Percentiles rank a stretch among this genome's conserved stretches.
Conservation (phyloP, 2,797 vertebrate genomes). For the Uromys caudimaculatus region DNA sequence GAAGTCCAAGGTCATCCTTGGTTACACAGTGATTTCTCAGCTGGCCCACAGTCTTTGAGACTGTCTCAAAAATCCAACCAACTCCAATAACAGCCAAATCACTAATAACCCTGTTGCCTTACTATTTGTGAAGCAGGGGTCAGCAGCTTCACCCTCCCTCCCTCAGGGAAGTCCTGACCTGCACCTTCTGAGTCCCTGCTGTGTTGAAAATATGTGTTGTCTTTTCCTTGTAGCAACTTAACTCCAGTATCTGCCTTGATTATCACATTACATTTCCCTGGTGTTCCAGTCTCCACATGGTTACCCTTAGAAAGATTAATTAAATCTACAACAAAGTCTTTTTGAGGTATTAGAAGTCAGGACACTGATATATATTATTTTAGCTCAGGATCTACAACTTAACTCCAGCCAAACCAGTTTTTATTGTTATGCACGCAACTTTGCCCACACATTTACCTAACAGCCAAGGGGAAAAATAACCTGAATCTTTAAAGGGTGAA, state of each 20-base stretch:
- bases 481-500: background rate
- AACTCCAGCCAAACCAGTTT: too few species aligned
- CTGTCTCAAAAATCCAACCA: background rate
- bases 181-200: rapidly evolving
- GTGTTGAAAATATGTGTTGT: background rate
- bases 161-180: background rate
- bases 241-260: background rate
- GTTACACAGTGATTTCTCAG: background rate
- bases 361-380: background rate
- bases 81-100: background rate
- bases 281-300: background rate
- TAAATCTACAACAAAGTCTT: background rate
- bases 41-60: background rate
- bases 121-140: too few species aligned
- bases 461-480: background rate
- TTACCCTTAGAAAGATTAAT: too few species aligned
- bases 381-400: background rate
- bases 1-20: too few species aligned
- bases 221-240: background rate
- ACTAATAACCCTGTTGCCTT: background rate
- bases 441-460: background rate
- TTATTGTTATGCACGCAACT: background rate
- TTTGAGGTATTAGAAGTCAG: too few species aligned
- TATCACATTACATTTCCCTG: background rate
- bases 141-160: background rate